These are phyloP conservation scores for Phengaris alcon DNA, from an alignment of 2,888 invertebrate genomes.

Conservation along the genomic window DNA sequence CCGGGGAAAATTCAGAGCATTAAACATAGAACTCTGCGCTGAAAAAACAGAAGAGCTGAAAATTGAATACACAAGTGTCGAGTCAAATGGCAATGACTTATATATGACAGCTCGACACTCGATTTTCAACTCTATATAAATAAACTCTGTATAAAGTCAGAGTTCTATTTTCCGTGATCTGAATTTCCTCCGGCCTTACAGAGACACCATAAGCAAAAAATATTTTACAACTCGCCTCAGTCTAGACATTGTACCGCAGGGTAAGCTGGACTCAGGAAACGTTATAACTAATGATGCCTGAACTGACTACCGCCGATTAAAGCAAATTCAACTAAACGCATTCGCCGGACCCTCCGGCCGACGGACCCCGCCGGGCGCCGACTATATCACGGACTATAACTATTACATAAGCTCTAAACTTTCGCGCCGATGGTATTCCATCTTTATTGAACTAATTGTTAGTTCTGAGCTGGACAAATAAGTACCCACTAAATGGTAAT, in stretches of 20 bases:
- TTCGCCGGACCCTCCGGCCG: neutral
- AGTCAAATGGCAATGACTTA: too few species aligned
- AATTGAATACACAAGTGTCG: too few species aligned
- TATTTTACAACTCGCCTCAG: neutral
- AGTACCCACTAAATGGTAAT: neutral
- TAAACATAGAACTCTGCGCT: too few species aligned
- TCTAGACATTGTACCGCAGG: slow-evolving; percentile 29
- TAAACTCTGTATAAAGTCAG: too few species aligned
- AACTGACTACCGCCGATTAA: slow-evolving; percentile 47
- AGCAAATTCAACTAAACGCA: slow-evolving; percentile 44
- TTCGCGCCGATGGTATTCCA: slow-evolving; percentile 4
- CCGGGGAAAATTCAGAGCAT: too few species aligned
- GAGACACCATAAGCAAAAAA: too few species aligned
- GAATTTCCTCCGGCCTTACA: too few species aligned
- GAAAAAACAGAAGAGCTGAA: too few species aligned
- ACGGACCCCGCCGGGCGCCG: neutral
- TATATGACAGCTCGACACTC: too few species aligned
- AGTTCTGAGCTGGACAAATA: slow-evolving; percentile 24
- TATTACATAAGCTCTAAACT: slow-evolving; percentile 6
- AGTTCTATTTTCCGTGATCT: too few species aligned
- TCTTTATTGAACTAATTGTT: slow-evolving; percentile 25
- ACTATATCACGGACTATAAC: slow-evolving; percentile 2
- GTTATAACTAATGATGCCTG: slow-evolving; percentile 53
- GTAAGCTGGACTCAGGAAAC: slow-evolving; percentile 38
- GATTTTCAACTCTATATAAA: too few species aligned